Evolutionary conservation across 1,140 invertebrate genomes (phyloP).

Genomic region (Gonatopus flavifemur): DNA sequence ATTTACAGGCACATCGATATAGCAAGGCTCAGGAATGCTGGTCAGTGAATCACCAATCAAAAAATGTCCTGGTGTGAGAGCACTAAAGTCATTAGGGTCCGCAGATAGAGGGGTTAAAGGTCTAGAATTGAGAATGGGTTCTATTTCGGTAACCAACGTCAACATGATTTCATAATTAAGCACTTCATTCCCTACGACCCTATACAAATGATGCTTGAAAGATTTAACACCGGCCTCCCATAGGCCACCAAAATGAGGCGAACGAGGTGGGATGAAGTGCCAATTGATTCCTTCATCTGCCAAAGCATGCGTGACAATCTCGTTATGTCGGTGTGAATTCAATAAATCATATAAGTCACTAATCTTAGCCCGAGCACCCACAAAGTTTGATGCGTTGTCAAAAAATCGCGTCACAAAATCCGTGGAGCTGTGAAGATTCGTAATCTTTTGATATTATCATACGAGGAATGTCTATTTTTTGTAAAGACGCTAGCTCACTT

Average conservation of each 20-base stretch:
- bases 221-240: conserved; percentile 33
- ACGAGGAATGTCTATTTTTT: not conserved
- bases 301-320: not conserved
- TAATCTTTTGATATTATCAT: not conserved
- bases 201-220: conserved; percentile 27
- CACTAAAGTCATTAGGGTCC: conserved; percentile 10
- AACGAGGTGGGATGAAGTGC: conserved; percentile 8
- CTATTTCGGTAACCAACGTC: conserved; percentile 15
- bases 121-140: not conserved
- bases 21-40: conserved; percentile 16
- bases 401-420: conserved; percentile 13
- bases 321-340: not conserved
- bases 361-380: conserved; percentile 16
- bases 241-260: conserved; percentile 11
- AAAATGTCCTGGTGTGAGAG: conserved; percentile 26
- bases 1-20: conserved; percentile 10
- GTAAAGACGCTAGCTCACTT: not conserved
- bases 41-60: conserved; percentile 24
- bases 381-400: conserved; percentile 29
- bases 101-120: not conserved
- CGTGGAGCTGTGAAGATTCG: not conserved
- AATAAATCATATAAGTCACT: not conserved
- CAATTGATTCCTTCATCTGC: conserved; percentile 2
- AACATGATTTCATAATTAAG: conserved; percentile 15
- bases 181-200: conserved; percentile 11